Evolutionary conservation across 2,113 vertebrate species (phyloP).

Genomic region (Bungarus multicinctus): DNA sequence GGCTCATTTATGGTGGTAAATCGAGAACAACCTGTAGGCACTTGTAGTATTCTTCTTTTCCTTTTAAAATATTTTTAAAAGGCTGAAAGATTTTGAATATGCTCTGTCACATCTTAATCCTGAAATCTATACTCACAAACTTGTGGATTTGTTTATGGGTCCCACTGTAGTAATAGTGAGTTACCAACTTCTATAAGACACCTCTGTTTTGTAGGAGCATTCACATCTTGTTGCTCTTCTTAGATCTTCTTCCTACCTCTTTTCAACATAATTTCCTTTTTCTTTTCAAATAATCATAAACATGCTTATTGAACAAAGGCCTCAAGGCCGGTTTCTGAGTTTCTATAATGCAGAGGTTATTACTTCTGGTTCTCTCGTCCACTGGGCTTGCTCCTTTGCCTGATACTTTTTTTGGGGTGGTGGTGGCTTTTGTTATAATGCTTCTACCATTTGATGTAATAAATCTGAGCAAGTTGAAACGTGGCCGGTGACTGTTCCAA

Average conservation of each 20-base stretch:
- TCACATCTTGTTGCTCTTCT: not conserved
- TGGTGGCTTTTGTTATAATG: not conserved
- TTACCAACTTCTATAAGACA: not conserved
- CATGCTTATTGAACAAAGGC: not conserved
- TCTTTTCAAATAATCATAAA: not conserved
- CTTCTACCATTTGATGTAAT: not conserved
- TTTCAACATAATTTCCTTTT: not conserved
- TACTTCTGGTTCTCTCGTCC: not conserved
- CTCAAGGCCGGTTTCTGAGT: not conserved
- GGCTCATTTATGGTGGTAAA: not conserved
- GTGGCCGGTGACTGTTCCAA: not conserved
- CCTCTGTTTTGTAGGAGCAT: not conserved
- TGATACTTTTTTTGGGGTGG: not conserved
- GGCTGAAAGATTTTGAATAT: not conserved
- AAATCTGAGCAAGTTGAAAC: not conserved
- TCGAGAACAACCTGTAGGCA: not conserved
- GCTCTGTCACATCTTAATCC: not conserved
- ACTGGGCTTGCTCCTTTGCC: not conserved
- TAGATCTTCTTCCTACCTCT: not conserved
- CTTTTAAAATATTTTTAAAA: not conserved
- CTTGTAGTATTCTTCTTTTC: not conserved
- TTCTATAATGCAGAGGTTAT: not conserved
- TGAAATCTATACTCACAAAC: not conserved
- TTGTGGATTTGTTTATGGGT: not conserved
- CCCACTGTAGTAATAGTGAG: not conserved